These are phyloP conservation scores for Eupithecia centaureata DNA, from an alignment of 2,888 invertebrate genomes.

Conservation along the genomic window DNA sequence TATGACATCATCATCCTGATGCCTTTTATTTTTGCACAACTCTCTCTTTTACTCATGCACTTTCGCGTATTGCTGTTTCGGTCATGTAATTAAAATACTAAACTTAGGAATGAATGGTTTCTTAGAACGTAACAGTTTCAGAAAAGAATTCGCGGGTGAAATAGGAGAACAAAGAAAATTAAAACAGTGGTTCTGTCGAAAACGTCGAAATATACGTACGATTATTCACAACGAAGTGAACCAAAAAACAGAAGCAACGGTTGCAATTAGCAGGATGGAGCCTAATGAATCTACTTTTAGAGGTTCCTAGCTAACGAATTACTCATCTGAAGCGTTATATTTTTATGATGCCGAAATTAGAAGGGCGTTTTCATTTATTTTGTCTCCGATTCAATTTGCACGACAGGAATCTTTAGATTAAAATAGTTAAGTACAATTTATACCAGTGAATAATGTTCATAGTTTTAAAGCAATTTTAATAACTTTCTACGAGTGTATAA, in stretches of 20 bases:
- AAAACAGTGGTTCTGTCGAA: no score
- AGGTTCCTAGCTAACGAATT: constrained; percentile 42
- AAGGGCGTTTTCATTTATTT: not conserved
- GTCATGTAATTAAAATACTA: constrained; percentile 26
- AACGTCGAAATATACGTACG: no score
- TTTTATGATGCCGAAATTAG: not conserved
- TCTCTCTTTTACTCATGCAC: constrained; percentile 33
- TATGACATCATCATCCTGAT: constrained; percentile 76
- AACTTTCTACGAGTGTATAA: no score
- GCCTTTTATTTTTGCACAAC: constrained; percentile 37
- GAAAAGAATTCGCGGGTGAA: constrained; percentile 9
- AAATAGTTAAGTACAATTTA: no score
- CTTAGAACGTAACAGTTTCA: constrained; percentile 17
- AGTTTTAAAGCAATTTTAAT: not conserved
- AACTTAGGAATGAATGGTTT: constrained; percentile 19
- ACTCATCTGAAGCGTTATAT: constrained; percentile 34
- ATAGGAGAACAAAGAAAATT: not conserved
- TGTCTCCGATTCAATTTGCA: no score
- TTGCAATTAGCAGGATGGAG: constrained; percentile 38
- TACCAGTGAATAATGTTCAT: not conserved
- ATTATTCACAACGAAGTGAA: not conserved
- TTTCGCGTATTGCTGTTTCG: constrained; percentile 28
- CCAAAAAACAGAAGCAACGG: constrained; percentile 24
- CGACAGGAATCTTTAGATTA: no score
- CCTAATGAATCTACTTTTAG: constrained; percentile 35